Percentiles rank a stretch among this genome's conserved stretches.
These are phyloP conservation scores for Aspidapion aeneum DNA, from an alignment of 2,888 invertebrate genomes.

Conservation along the genomic window DNA sequence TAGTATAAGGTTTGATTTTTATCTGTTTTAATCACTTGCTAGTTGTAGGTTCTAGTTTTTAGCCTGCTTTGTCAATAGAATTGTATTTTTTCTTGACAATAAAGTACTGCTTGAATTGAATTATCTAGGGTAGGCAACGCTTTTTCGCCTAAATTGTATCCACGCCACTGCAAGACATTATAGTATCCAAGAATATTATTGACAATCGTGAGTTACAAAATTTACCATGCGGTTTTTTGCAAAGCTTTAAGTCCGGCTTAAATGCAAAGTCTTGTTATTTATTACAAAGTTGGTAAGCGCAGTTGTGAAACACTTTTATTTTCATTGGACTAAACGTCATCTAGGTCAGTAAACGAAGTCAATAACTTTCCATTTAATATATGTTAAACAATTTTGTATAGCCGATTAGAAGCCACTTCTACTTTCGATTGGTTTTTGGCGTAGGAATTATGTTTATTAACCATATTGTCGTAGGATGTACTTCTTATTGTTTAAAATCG, in stretches of 20 bases:
- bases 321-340: constrained; percentile 3
- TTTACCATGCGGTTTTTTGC: neutral
- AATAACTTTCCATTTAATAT: constrained; percentile 5
- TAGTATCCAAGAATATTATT: neutral
- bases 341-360: constrained; percentile 9
- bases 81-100: no score
- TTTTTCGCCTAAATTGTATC: no score
- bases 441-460: neutral
- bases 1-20: no score
- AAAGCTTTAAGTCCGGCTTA: neutral
- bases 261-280: neutral
- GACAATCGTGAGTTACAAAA: neutral
- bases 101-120: no score
- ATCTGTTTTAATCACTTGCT: no score
- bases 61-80: no score
- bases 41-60: no score
- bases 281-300: neutral
- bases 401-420: neutral
- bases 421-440: neutral
- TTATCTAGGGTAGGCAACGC: no score
- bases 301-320: neutral
- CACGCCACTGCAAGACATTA: no score
- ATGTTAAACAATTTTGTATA: neutral
- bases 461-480: neutral
- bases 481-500: neutral